phyloP scores from a whole-genome alignment of 2,797 vertebrate species.

The Ataeniobius toweri region DNA sequence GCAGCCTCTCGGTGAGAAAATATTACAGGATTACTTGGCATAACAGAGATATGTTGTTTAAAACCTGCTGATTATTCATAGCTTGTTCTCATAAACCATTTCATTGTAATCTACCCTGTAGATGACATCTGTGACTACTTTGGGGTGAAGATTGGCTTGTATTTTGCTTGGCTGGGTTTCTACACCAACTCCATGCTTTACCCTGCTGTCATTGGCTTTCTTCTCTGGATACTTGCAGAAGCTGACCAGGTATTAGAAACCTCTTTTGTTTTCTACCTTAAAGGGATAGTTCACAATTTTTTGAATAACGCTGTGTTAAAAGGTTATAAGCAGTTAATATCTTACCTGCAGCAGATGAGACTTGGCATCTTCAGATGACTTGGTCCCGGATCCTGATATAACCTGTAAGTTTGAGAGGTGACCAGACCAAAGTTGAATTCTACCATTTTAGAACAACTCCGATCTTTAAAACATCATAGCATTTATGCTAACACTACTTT shows the following conservation, averaged over 20 bases:
- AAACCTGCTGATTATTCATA: not conserved
- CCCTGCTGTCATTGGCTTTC: conserved; percentile 89
- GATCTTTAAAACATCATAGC: no score
- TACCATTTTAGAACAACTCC: no score
- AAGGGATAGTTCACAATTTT: not conserved
- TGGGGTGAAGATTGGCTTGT: conserved; percentile 94
- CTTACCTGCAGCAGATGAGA: not conserved
- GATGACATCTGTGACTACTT: conserved; percentile 97
- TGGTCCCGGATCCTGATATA: no score
- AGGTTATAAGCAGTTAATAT: not conserved
- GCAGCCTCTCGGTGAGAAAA: conserved; percentile 86
- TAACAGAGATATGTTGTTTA: not conserved
- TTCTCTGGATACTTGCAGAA: conserved; percentile 92
- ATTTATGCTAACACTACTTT: no score
- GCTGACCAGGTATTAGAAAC: conserved; percentile 84
- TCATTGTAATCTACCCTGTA: conserved; percentile 41
- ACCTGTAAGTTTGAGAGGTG: no score
- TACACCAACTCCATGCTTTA: conserved; percentile 95
- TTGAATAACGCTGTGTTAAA: not conserved
- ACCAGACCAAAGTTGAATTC: no score
- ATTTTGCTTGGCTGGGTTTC: conserved; percentile 94
- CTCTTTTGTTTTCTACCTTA: not conserved
- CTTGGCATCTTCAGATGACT: no score
- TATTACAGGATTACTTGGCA: not conserved
- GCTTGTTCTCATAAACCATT: not conserved